These are phyloP conservation scores for Eleginops maclovinus DNA, from an alignment of 2,113 vertebrate species.

Conservation along the genomic window DNA sequence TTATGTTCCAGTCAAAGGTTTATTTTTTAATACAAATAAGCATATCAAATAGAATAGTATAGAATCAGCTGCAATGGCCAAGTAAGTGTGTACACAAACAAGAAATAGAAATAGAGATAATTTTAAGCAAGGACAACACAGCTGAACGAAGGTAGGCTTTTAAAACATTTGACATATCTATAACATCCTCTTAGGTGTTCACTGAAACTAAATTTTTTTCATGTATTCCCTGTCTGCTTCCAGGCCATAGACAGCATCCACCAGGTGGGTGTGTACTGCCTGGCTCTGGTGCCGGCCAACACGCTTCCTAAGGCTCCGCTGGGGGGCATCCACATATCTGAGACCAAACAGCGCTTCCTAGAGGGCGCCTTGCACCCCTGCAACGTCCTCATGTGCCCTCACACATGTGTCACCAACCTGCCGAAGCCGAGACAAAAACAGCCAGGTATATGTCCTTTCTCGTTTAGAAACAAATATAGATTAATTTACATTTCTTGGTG, in stretches of 20 bases:
- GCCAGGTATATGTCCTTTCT: slow-evolving; percentile 83
- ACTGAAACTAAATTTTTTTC: not conserved
- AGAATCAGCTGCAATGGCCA: not conserved
- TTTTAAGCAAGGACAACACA: too few relatives aligned
- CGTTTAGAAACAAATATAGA: not conserved
- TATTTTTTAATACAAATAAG: not conserved
- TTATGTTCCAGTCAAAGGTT: not conserved
- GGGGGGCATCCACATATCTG: slow-evolving; percentile 95
- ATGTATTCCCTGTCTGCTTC: slow-evolving; percentile 5
- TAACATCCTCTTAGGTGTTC: not conserved
- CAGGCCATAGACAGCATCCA: slow-evolving; percentile 98
- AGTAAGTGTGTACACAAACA: too few relatives aligned
- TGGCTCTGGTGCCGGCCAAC: slow-evolving; percentile 97
- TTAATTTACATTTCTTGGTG: not conserved
- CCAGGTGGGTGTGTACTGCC: slow-evolving; percentile 95
- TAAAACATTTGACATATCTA: too few relatives aligned
- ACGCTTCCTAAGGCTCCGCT: slow-evolving; percentile 96
- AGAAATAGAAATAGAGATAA: too few relatives aligned
- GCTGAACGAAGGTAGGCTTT: too few relatives aligned
- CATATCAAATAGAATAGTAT: not conserved
- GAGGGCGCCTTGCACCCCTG: slow-evolving; percentile 95
- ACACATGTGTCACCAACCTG: slow-evolving; percentile 96
- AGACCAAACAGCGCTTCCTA: slow-evolving; percentile 96
- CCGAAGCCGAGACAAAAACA: slow-evolving; percentile 97
- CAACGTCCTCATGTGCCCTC: slow-evolving; percentile 96